A percentile compares a stretch with the other conserved stretches of the same genome.
Evolutionary conservation across 2,113 vertebrate species (phyloP).

Genomic region (Pomatostomus ruficeps): DNA sequence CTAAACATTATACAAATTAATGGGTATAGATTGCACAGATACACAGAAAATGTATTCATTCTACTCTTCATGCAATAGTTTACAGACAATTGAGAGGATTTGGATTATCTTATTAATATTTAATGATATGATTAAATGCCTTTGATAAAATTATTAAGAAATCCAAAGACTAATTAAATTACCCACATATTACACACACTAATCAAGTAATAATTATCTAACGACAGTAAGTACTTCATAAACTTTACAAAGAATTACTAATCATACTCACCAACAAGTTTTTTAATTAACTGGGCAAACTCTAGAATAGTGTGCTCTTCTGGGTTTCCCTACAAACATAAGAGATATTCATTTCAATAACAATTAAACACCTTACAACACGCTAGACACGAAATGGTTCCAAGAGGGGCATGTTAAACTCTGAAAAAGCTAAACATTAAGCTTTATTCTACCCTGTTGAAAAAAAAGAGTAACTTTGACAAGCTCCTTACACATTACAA

Average conservation of each 20-base stretch:
- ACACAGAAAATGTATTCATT: not conserved
- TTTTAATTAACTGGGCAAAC: slow-evolving; percentile 96
- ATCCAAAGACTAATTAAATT: slow-evolving; percentile 5
- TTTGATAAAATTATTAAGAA: slow-evolving; percentile 9
- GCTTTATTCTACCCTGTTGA: not conserved
- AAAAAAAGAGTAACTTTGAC: not conserved
- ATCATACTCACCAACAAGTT: slow-evolving; percentile 88
- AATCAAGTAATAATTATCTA: slow-evolving; percentile 1
- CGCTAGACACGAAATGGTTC: not conserved
- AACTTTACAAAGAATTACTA: not conserved
- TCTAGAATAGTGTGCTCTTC: slow-evolving; percentile 97
- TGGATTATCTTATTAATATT: not conserved
- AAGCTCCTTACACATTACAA: not conserved
- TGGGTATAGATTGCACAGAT: not conserved
- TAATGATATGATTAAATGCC: not conserved
- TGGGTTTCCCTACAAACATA: slow-evolving; percentile 88
- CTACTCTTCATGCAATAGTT: not conserved
- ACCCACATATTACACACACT: not conserved
- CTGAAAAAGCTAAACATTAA: not conserved
- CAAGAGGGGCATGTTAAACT: not conserved
- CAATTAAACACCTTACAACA: not conserved
- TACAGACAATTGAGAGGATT: not conserved
- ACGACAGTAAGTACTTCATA: not conserved
- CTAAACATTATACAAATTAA: not conserved
- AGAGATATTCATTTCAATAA: not conserved